phyloP scores from a whole-genome alignment of 1,140 invertebrate species.

The Scaptomyza hsui region DNA sequence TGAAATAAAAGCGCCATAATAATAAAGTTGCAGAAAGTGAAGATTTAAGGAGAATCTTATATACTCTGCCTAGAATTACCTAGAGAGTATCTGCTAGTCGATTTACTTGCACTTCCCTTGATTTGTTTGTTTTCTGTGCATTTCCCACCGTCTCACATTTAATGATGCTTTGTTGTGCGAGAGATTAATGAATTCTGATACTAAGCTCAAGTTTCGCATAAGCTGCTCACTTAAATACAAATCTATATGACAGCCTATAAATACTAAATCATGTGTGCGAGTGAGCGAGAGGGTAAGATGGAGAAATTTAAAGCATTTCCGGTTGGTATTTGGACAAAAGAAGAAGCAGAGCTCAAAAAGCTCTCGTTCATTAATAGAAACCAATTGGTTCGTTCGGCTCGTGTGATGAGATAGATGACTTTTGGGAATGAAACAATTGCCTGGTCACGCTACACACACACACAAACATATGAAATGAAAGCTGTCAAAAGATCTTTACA shows the following conservation, averaged over 20 bases:
- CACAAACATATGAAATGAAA: background rate
- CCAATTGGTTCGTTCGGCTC: conserved; percentile 52
- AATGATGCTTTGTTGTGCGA: conserved; percentile 35
- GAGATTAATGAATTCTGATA: conserved; percentile 74
- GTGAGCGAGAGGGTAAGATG: conserved; percentile 22
- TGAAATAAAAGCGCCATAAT: conserved; percentile 1
- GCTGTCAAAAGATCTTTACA: background rate
- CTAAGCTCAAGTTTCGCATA: conserved; percentile 61
- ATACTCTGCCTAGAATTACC: no score
- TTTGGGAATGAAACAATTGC: conserved; percentile 23
- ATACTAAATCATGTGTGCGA: background rate
- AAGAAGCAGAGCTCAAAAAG: conserved; percentile 13
- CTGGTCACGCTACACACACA: conserved; percentile 23
- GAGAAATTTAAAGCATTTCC: conserved; percentile 73
- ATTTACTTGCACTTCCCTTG: background rate
- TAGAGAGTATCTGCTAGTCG: background rate
- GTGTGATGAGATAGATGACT: conserved; percentile 22
- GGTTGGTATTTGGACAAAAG: conserved; percentile 29
- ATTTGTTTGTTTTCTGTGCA: conserved; percentile 26
- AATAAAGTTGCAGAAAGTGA: background rate
- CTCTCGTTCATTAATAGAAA: conserved; percentile 68
- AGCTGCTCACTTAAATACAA: conserved; percentile 1
- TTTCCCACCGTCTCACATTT: conserved; percentile 53
- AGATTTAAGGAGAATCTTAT: no score
- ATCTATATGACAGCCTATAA: conserved; percentile 16